Evolutionary conservation across 2,113 vertebrate genomes (phyloP), one percentile per base, ranked within the genome.

Genomic region (Caloenas nicobarica): DNA sequence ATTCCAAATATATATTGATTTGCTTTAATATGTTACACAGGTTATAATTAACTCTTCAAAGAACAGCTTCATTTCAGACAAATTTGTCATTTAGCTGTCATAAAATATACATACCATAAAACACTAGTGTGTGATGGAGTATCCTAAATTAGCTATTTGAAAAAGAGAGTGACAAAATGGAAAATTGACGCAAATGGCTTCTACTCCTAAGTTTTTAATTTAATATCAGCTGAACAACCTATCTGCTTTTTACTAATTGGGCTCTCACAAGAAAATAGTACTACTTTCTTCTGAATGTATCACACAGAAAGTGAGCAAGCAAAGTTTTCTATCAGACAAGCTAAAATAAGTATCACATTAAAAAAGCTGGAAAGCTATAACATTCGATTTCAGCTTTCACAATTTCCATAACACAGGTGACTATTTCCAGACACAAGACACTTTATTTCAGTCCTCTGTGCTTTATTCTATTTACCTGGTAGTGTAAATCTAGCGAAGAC

Each of bases 1-100:
- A 69, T 91, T 91, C 83, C 84, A 95, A 89, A 94, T 77, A 91
- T 79, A 93, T 89, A 91, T 94, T 92, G 94, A 96, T 97, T 96
- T 95, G 92, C 46, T 93, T 91, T 94, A 95, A 94, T 95, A 60
- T 61, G 54, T 86, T 93, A 91, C 53, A 66, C 78, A 61, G 54
- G 77, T 96, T 93, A 94, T 95, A 96, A 96, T 97, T 95, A 96
- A 96, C 86, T 93, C 88, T 86, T 97, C 77, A 94, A 96, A 91
- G 81, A 92, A 95, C 79, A 92, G 65, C 65, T 96, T 72, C 9
- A 0, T 87, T 96, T 95, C 73, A 95, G 93, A 95, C 83, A 92
- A 92, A 92, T 95, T 93, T 96, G 81, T 96, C 95, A 94, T 94
- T 92, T 95, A 90, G 56, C 89, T 96, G 92, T 95, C 92, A 93